Base-by-base conservation (phyloP, 2,888 invertebrate genomes). In the Pachliopta kotzebuea region DNA sequence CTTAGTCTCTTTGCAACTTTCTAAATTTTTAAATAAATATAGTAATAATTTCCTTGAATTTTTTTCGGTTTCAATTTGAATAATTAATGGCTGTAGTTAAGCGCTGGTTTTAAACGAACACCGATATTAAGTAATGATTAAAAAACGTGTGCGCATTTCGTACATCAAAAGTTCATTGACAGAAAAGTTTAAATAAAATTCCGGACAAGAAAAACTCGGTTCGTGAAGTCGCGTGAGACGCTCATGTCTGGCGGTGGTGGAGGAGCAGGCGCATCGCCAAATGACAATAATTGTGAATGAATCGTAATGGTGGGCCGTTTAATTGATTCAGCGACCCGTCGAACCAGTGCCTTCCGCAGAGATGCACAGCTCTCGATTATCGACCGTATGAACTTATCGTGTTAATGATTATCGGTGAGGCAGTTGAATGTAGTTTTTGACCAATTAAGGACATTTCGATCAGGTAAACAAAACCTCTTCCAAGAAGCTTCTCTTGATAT, bases 201-300 rank as follows among this genome's bases (percentile, higher is more conserved):
- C 69, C 69, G 70, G 67, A 67, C 65, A 65, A 66, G 60, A 63
- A 67, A 69, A 70, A 68, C 68, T 66, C 67, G 67, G 69, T 67
- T 63, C 75, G 76, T 78, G 76, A 76, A 76, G 73, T 81, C 76
- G 77, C 77, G 80, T 83, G 83, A 80, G 80, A 80, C 76, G 77
- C 78, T 77, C 74, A 77, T 74, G 77, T 76, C 18, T 77, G 81
- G 26, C 26, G 26, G 26, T 4, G 26, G 71, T 68, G 70, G 71
- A 74, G 78, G 76, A 77, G 80, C 79, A 69, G 69, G 75, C 79
- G 79, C 81, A 76, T 77, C 72, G 72, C 78, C 72, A 79, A 80
- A 83, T 83, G 84, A 85, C 85, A 86, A 85, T 86, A 86, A 87
- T 88, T 79, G 78, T 88, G 88, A 90, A 86, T 88, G 86, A 88